Evolutionary conservation across 2,888 invertebrate species (phyloP).

Genomic region (Hemithea aestivaria): DNA sequence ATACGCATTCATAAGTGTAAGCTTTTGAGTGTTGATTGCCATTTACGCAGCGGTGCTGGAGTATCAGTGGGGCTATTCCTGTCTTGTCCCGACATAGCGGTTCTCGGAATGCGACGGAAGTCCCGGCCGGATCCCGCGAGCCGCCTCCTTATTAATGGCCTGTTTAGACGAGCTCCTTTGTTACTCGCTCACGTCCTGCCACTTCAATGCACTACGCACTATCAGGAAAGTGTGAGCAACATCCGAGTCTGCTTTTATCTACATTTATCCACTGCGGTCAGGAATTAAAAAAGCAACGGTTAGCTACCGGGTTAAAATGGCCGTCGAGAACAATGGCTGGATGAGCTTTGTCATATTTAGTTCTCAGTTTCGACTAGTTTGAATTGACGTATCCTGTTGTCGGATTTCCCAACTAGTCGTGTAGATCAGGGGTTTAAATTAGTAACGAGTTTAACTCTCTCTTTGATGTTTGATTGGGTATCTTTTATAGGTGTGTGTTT

Average conservation of each 20-base stretch:
- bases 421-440: slow-evolving; percentile 56
- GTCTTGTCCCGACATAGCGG: slow-evolving; percentile 65
- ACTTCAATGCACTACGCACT: slow-evolving; percentile 43
- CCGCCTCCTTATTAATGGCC: slow-evolving; percentile 77
- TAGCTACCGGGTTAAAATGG: slow-evolving; percentile 23
- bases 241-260: slow-evolving; percentile 30
- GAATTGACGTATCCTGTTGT: slow-evolving; percentile 75
- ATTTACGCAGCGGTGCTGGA: slow-evolving; percentile 48
- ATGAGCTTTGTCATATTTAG: slow-evolving; percentile 44
- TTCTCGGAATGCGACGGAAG: slow-evolving; percentile 74
- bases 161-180: slow-evolving; percentile 76
- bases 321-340: slow-evolving; percentile 39
- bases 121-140: slow-evolving; percentile 61
- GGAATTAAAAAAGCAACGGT: slow-evolving; percentile 39
- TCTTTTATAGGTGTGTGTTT: slow-evolving; percentile 37
- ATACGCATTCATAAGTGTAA: slow-evolving; percentile 23
- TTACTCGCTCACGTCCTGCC: slow-evolving; percentile 71
- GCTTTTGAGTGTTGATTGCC: slow-evolving; percentile 42
- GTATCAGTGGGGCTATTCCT: slow-evolving; percentile 64
- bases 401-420: slow-evolving; percentile 68
- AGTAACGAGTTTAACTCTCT: slow-evolving; percentile 46
- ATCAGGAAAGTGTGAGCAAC: slow-evolving; percentile 17
- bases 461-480: slow-evolving; percentile 58
- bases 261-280: slow-evolving; percentile 23
- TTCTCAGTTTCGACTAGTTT: slow-evolving; percentile 64